Evolutionary conservation across 2,888 invertebrate species (phyloP).

Genomic region (Deilephila elpenor): DNA sequence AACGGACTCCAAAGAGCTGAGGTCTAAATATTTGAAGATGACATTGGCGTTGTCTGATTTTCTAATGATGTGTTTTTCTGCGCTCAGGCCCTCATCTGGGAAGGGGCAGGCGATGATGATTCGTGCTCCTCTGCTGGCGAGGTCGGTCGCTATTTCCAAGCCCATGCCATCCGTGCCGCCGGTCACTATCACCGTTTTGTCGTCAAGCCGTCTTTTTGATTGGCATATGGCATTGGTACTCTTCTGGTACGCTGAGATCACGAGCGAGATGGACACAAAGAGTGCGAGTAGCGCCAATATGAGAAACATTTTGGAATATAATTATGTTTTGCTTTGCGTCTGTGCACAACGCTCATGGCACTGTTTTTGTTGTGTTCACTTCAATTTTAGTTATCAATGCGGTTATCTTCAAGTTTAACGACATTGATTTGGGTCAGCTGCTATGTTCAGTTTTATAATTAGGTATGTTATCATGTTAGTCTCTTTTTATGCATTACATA

Average conservation of each 20-base stretch:
- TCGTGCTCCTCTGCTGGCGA: conserved; percentile 71
- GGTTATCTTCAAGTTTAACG: too few species aligned
- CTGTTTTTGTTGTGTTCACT: too few species aligned
- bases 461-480: too few species aligned
- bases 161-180: conserved; percentile 78
- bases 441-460: too few species aligned
- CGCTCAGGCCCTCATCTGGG: conserved; percentile 65
- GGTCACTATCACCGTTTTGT: conserved; percentile 59
- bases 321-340: too few species aligned
- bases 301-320: background rate
- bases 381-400: too few species aligned
- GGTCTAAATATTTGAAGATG: conserved; percentile 88
- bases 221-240: conserved; percentile 49
- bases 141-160: conserved; percentile 69
- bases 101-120: conserved; percentile 77
- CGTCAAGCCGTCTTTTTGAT: conserved; percentile 44
- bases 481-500: too few species aligned
- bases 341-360: too few species aligned
- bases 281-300: conserved; percentile 34
- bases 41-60: conserved; percentile 88
- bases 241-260: conserved; percentile 42
- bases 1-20: conserved; percentile 90
- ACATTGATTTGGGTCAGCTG: too few species aligned
- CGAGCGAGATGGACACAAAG: conserved; percentile 34
- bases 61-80: conserved; percentile 85